A percentile compares a stretch with the other conserved stretches of the same genome.
Conservation (phyloP, 30 jellyfish, hydroid and myxozoan genomes). For the Clytia hemisphaerica region DNA sequence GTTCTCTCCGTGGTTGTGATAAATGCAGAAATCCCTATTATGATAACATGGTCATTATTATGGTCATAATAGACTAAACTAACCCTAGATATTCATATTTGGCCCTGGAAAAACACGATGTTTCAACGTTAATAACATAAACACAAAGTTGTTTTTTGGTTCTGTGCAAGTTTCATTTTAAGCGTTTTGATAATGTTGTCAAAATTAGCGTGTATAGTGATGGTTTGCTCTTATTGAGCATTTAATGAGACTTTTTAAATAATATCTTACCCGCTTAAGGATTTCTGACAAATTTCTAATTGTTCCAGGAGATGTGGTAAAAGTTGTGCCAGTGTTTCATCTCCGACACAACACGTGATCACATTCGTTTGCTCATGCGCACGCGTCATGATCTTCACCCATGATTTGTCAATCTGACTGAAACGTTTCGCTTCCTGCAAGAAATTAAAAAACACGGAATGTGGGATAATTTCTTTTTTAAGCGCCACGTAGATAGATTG, state of each 20-base stretch:
- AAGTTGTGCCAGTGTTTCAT: constrained; percentile 65
- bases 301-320: constrained; percentile 78
- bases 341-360: constrained; percentile 82
- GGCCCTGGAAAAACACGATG: too few relatives aligned
- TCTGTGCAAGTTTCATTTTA: neutral
- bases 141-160: neutral
- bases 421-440: constrained; percentile 70
- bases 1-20: too few relatives aligned
- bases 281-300: constrained; percentile 77
- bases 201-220: too few relatives aligned
- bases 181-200: too few relatives aligned
- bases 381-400: constrained; percentile 81
- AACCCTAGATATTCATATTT: too few relatives aligned
- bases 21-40: too few relatives aligned
- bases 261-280: constrained; percentile 56
- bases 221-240: too few relatives aligned
- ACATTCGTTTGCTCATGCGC: constrained; percentile 84
- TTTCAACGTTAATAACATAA: too few relatives aligned
- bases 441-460: neutral
- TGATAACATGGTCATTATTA: too few relatives aligned
- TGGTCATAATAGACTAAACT: too few relatives aligned
- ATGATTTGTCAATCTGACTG: constrained; percentile 70
- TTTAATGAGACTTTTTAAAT: neutral
- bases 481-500: too few relatives aligned
- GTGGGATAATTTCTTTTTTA: neutral